phyloP scores from a whole-genome alignment of 1,140 invertebrate species.

The Drosophila auraria region DNA sequence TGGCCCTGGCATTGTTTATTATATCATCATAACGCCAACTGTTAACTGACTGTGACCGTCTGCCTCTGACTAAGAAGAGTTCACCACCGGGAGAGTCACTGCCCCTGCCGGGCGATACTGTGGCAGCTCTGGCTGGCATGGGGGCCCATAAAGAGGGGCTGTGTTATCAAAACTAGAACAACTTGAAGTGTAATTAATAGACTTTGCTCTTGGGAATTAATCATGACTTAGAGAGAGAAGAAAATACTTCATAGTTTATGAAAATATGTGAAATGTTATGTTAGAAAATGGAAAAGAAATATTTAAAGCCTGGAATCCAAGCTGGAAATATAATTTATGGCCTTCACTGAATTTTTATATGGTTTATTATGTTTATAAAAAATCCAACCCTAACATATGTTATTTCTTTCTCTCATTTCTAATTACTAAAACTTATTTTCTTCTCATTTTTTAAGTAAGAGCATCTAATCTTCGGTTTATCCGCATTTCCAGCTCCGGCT shows the following conservation, averaged over 20 bases:
- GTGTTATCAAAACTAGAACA: constrained; percentile 45
- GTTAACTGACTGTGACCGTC: constrained; percentile 79
- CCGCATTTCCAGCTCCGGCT: not conserved
- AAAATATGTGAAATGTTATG: not conserved
- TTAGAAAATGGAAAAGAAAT: no score
- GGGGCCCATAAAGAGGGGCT: constrained; percentile 12
- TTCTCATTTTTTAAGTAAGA: not conserved
- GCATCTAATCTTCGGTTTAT: constrained; percentile 11
- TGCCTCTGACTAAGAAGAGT: constrained; percentile 41
- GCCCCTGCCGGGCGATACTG: constrained; percentile 37
- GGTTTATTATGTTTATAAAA: no score
- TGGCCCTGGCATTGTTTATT: constrained; percentile 59
- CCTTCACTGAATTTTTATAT: no score
- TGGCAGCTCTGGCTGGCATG: constrained; percentile 17
- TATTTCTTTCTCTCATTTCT: no score
- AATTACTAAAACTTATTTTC: not conserved
- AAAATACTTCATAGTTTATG: not conserved
- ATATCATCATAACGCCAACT: constrained; percentile 77
- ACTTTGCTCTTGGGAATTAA: constrained; percentile 28
- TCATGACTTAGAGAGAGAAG: constrained; percentile 1
- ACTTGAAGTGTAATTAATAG: constrained; percentile 36
- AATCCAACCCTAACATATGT: not conserved
- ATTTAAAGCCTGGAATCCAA: no score
- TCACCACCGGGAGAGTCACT: constrained; percentile 50
- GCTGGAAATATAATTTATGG: no score